phyloP scores from a whole-genome alignment of 2,888 invertebrate species.

The Pristionchus arcanus region DNA sequence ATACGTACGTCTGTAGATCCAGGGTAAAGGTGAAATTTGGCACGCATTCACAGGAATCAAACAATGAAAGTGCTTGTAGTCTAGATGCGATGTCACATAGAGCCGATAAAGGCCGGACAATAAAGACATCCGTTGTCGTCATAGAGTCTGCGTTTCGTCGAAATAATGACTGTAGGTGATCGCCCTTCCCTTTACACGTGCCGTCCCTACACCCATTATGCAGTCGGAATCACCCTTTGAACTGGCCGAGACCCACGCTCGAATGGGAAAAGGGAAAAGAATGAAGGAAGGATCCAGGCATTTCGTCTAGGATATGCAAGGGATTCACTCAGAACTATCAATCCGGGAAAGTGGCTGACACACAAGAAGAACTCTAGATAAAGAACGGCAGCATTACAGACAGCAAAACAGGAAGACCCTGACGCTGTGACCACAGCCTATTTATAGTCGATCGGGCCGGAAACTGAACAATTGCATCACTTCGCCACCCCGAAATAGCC shows the following conservation, averaged over 20 bases:
- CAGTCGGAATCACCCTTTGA: slow-evolving; percentile 33
- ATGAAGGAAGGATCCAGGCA: background rate
- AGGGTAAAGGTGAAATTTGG: no score
- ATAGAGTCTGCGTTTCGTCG: background rate
- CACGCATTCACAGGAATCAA: no score
- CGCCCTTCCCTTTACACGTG: background rate
- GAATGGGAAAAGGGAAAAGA: background rate
- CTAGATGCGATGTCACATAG: no score
- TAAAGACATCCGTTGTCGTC: background rate
- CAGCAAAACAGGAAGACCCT: background rate
- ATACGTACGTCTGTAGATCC: no score
- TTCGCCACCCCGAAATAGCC: background rate
- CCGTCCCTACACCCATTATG: background rate
- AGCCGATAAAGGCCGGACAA: no score
- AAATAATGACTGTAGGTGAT: background rate
- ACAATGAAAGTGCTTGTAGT: no score
- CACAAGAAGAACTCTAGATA: background rate
- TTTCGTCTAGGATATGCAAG: background rate
- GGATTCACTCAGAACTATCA: background rate
- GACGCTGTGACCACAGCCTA: background rate
- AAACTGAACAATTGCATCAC: background rate
- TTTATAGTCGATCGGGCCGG: background rate
- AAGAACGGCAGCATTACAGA: background rate
- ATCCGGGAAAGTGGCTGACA: background rate
- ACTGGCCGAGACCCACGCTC: background rate